A percentile compares a stretch with the other conserved stretches of the same genome.
phyloP scores from a whole-genome alignment of 2,888 invertebrate species.

The Drosophila macrospina region DNA sequence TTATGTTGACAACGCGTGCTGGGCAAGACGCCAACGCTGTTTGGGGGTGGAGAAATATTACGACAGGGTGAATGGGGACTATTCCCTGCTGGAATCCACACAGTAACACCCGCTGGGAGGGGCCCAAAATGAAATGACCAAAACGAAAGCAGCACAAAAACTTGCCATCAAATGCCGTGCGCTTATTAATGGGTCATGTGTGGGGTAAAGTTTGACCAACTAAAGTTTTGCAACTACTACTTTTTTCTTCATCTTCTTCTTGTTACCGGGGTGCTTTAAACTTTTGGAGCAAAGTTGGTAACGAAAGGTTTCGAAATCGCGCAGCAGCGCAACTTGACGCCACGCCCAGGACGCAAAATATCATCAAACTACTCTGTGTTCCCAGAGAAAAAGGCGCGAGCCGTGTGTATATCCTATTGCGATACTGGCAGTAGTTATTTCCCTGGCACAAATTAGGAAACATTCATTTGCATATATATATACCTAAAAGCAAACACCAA shows the following conservation, averaged over 20 bases:
- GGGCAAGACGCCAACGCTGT: conserved; percentile 50
- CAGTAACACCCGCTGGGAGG: conserved; percentile 21
- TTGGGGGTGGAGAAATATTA: not conserved
- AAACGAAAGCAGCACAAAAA: conserved; percentile 24
- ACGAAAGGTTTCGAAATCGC: conserved; percentile 40
- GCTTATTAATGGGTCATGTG: conserved; percentile 77
- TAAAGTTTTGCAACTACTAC: conserved; percentile 28
- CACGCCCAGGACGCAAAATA: not conserved
- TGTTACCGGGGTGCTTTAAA: conserved; percentile 36
- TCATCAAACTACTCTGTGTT: not conserved
- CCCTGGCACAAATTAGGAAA: conserved; percentile 58
- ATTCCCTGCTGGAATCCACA: not conserved
- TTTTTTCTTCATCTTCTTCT: conserved; percentile 5
- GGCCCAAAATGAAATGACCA: conserved; percentile 55
- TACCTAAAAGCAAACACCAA: conserved; percentile 20
- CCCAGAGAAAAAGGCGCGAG: conserved; percentile 17
- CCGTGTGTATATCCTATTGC: conserved; percentile 6
- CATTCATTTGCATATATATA: conserved; percentile 62
- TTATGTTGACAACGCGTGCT: conserved; percentile 74
- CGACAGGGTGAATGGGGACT: no score
- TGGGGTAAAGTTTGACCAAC: conserved; percentile 55
- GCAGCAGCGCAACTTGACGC: conserved; percentile 18
- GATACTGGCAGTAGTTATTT: conserved; percentile 36
- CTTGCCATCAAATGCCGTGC: conserved; percentile 45
- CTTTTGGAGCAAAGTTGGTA: conserved; percentile 42